A percentile compares a stretch with the other conserved stretches of the same genome.
These are phyloP conservation scores for Cheiracanthium punctorium DNA, from an alignment of 2,888 invertebrate genomes.

Conservation along the genomic window DNA sequence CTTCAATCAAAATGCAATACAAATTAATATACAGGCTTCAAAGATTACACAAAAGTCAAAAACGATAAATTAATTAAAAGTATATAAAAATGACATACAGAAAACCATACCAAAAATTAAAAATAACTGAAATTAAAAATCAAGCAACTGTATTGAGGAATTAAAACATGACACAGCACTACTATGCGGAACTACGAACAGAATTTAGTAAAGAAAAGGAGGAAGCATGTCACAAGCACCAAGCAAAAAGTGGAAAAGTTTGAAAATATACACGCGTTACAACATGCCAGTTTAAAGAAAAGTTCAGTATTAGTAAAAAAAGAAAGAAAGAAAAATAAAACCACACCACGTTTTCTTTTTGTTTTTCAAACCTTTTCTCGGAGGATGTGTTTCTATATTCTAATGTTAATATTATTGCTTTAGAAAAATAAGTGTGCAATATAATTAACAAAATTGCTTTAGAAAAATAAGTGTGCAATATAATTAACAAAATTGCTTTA, in stretches of 20 bases:
- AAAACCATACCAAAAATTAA: not conserved
- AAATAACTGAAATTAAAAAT: not conserved
- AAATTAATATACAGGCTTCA: too few species aligned
- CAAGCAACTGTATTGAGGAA: conserved; percentile 1
- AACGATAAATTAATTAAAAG: not conserved
- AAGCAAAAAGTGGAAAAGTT: not conserved
- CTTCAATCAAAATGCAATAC: too few species aligned
- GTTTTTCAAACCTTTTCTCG: too few species aligned
- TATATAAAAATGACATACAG: not conserved
- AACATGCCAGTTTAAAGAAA: not conserved
- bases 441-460: too few species aligned
- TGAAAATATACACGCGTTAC: not conserved
- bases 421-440: too few species aligned
- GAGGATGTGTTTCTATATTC: too few species aligned
- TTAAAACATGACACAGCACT: conserved; percentile 5
- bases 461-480: too few species aligned
- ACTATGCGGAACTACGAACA: not conserved
- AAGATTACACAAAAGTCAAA: too few species aligned
- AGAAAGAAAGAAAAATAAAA: too few species aligned
- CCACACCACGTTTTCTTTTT: too few species aligned
- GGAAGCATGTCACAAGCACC: not conserved
- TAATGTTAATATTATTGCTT: too few species aligned
- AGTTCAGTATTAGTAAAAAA: not conserved
- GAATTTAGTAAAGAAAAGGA: not conserved
- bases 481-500: too few species aligned